phyloP scores from a whole-genome alignment of 2,888 invertebrate genomes.

The Mesoligia furuncula region DNA sequence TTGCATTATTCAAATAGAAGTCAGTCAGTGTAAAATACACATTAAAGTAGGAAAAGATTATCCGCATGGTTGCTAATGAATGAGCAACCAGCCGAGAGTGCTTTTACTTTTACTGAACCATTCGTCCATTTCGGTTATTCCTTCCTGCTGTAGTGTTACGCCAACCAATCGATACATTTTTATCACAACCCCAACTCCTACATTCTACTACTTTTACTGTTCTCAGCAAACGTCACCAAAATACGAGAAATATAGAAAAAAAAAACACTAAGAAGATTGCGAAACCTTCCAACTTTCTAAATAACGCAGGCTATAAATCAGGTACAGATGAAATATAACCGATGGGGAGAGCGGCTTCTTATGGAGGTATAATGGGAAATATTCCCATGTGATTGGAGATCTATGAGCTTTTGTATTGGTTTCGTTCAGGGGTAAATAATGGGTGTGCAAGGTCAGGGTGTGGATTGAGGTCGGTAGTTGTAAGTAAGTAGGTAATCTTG shows the following conservation, averaged over 20 bases:
- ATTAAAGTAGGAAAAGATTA: constrained; percentile 17
- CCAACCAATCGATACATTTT: constrained; percentile 25
- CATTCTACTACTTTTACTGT: constrained; percentile 14
- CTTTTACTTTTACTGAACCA: constrained; percentile 36
- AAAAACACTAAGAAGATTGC: constrained; percentile 31
- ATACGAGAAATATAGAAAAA: constrained; percentile 12
- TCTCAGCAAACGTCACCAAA: constrained; percentile 31
- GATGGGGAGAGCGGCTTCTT: constrained; percentile 53
- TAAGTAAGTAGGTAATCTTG: constrained; percentile 16
- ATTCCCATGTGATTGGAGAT: constrained; percentile 55
- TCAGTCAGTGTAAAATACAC: constrained; percentile 3
- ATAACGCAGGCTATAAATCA: constrained; percentile 60
- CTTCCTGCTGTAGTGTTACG: not conserved
- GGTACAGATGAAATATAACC: constrained; percentile 58
- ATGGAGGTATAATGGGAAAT: constrained; percentile 59
- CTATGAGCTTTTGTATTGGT: constrained; percentile 62
- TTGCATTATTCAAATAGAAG: not conserved
- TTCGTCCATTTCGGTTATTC: constrained; percentile 4
- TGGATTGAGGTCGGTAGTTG: constrained; percentile 9
- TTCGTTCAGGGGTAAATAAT: constrained; percentile 46
- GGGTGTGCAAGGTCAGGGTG: constrained; percentile 28
- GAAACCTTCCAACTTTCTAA: constrained; percentile 44
- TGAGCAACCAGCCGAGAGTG: not conserved
- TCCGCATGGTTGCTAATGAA: constrained; percentile 32
- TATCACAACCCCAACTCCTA: constrained; percentile 17